Base-by-base conservation (phyloP, 2,888 invertebrate genomes). In the Stomorhina lunata region DNA sequence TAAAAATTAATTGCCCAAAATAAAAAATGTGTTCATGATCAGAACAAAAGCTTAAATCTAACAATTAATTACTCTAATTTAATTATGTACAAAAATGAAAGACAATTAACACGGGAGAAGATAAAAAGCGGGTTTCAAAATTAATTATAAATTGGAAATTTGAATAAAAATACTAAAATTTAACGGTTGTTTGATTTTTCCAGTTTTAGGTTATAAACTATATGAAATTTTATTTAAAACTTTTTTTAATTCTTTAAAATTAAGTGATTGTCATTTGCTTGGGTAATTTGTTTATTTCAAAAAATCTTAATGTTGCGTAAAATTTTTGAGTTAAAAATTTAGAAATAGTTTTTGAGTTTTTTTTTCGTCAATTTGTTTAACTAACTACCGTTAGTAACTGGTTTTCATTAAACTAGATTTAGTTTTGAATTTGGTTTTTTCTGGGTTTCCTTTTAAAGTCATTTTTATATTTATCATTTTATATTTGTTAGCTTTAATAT, bases 371-470 rank as follows among this genome's bases (percentile, higher is more conserved):
- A 75, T 55, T 55, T 32, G 32, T 55, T 75, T 34, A 65, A n/a
- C n/a, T 45, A 27, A 66, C 9, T 63, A 48, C 65, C 45, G 65
- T 66, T 76, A 57, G 22, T 48, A 76, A 76, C 75, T 9, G 66
- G 66, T 66, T 76, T 63, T 27, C 20, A 22, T 7, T 43, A 45
- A 68, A 50, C 68, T 50, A 68, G 32, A 53, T 68, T 40, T 29
- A 6, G 10, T 53, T 20, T 50, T 22, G 12, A 17, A 3, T 32
- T 34, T 57, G 17, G 57, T 57, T 5, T 45, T 45, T 25, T 40
- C 29, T 25, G n/a, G 20, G 12, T 15, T 59, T 10, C 34, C 22
- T 37, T 40, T 61, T 63, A 22, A 59, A 37, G 37, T 25, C 12
- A 57, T 32, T 34, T 57, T 20, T 22, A n/a, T n/a, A n/a, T n/a